Percentiles rank a stretch among this genome's conserved stretches.
phyloP scores from a whole-genome alignment of 2,797 vertebrate species.

The Ctenosaura bakeri region DNA sequence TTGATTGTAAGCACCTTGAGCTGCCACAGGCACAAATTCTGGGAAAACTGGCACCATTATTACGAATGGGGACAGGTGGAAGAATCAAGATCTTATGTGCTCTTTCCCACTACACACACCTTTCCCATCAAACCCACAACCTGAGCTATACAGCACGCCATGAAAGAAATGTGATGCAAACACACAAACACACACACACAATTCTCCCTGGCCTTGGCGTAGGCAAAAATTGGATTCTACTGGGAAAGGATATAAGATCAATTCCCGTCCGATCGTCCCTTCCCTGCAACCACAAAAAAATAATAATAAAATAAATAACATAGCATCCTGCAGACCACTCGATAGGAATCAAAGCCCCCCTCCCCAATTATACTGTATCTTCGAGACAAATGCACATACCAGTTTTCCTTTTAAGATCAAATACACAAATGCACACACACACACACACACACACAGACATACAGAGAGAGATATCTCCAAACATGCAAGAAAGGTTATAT shows the following conservation, averaged over 20 bases:
- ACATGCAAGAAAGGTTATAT: constrained; percentile 15
- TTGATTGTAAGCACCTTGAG: neutral
- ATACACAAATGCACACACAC: neutral
- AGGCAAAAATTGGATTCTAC: neutral
- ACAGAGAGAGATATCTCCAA: neutral
- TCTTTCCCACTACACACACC: neutral
- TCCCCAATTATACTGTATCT: too few relatives aligned
- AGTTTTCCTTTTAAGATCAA: neutral
- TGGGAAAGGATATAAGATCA: neutral
- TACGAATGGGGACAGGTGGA: too few relatives aligned
- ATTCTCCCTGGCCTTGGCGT: neutral
- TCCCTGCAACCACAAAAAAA: neutral
- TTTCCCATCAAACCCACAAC: constrained; percentile 54
- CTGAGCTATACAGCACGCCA: neutral
- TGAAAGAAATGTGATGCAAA: constrained; percentile 2
- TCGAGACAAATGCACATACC: neutral
- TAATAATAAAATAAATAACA: neutral
- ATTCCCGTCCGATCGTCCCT: neutral
- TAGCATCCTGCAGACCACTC: neutral
- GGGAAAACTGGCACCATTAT: neutral
- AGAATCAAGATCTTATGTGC: neutral
- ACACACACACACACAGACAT: neutral
- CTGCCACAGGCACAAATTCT: neutral
- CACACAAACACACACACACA: neutral
- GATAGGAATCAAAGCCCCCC: neutral